phyloP scores from a whole-genome alignment of 2,797 vertebrate genomes.

The Erpetoichthys calabaricus region DNA sequence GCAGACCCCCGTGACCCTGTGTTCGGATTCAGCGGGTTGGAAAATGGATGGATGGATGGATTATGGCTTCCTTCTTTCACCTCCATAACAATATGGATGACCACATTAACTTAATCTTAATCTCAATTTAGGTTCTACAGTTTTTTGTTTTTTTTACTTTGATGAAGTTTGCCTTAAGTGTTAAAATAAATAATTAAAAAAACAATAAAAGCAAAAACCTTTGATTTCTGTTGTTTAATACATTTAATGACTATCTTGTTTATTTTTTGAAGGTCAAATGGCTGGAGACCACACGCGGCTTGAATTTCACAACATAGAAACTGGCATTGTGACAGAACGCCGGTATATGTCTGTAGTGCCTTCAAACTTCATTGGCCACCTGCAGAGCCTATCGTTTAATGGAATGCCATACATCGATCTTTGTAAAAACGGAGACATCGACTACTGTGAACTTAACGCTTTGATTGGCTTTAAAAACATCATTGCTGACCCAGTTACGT shows the following conservation, averaged over 20 bases:
- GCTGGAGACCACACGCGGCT: constrained; percentile 90
- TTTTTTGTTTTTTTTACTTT: too few relatives aligned
- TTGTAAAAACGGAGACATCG: constrained; percentile 95
- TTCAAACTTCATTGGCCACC: constrained; percentile 95
- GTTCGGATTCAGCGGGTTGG: too few relatives aligned
- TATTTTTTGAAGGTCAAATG: constrained; percentile 75
- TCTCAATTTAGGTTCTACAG: too few relatives aligned
- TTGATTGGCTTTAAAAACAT: constrained; percentile 96
- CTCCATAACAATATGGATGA: too few relatives aligned
- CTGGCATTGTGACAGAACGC: constrained; percentile 91
- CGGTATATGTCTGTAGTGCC: constrained; percentile 78
- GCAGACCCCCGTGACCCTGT: too few relatives aligned
- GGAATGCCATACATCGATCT: constrained; percentile 98
- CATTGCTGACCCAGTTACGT: constrained; percentile 92
- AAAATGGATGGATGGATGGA: too few relatives aligned
- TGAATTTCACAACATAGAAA: constrained; percentile 97
- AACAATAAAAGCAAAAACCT: too few relatives aligned
- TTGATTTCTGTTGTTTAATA: too few relatives aligned
- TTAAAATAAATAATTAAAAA: too few relatives aligned
- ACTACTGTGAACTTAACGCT: constrained; percentile 94
- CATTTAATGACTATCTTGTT: constrained; percentile 30
- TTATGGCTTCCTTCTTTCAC: too few relatives aligned
- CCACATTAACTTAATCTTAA: too few relatives aligned
- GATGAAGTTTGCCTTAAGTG: too few relatives aligned
- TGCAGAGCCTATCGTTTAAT: constrained; percentile 91